Conservation (phyloP, 2,113 vertebrate species). For the Archocentrus centrarchus region DNA sequence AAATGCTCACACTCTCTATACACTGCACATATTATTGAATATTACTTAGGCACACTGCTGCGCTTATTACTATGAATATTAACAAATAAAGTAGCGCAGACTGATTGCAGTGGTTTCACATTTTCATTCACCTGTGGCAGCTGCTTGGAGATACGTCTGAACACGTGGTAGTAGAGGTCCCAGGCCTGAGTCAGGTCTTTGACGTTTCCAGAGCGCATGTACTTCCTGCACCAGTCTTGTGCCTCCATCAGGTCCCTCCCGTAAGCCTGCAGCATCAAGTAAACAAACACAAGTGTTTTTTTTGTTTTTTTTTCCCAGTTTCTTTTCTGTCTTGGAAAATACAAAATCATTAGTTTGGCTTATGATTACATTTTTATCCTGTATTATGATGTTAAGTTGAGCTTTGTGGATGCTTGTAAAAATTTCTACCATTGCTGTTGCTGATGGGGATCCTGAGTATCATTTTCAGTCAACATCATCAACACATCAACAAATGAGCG, state of each 20-base stretch:
- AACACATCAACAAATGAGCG: not conserved
- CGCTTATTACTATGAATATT: not conserved
- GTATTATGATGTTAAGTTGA: not conserved
- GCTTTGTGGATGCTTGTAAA: not conserved
- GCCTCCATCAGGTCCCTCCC: constrained; percentile 98
- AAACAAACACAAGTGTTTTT: constrained; percentile 11
- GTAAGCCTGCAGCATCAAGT: constrained; percentile 85
- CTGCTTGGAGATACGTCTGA: constrained; percentile 97
- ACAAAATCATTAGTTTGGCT: not conserved
- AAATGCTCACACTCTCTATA: not conserved
- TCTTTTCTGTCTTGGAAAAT: not conserved
- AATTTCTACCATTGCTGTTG: not conserved
- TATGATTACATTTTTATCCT: not conserved
- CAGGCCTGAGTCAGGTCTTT: constrained; percentile 99
- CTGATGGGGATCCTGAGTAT: not conserved
- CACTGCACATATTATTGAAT: not conserved
- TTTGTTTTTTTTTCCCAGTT: not conserved
- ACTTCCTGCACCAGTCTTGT: constrained; percentile 98
- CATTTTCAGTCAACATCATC: not conserved
- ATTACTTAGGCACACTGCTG: not conserved
- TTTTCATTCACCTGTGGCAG: constrained; percentile 89
- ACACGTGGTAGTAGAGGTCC: constrained; percentile 99
- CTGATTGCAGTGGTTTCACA: not conserved
- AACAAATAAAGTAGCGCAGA: not conserved
- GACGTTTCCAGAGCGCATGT: constrained; percentile 98